Percentiles rank a stretch among this genome's conserved stretches.
Evolutionary conservation across 2,113 vertebrate genomes (phyloP).

Genomic region (Perognathus longimembris): DNA sequence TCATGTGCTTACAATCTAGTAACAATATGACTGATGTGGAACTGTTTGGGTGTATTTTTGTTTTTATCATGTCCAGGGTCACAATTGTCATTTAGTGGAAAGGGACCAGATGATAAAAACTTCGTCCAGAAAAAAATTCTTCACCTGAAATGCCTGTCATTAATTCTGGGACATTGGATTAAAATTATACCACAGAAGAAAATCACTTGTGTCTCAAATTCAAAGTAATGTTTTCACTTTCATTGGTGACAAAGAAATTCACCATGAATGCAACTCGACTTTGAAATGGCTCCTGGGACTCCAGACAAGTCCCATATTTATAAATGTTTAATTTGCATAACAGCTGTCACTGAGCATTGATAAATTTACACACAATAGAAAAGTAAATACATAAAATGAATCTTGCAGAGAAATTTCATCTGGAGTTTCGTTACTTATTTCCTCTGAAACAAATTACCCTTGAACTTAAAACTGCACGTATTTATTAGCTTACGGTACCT

Average conservation of each 20-base stretch:
- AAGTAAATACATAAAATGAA: constrained; percentile 48
- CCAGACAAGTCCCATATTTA: constrained; percentile 31
- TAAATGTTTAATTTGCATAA: constrained; percentile 54
- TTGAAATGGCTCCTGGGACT: constrained; percentile 57
- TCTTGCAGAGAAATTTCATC: constrained; percentile 9
- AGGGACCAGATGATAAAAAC: background rate
- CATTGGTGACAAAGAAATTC: constrained; percentile 49
- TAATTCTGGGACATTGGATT: constrained; percentile 16
- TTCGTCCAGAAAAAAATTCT: background rate
- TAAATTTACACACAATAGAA: constrained; percentile 18
- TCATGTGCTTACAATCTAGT: constrained; percentile 24
- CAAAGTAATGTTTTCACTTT: constrained; percentile 33
- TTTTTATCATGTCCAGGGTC: constrained; percentile 7
- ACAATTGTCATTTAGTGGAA: constrained; percentile 1
- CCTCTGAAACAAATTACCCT: constrained; percentile 7
- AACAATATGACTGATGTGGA: background rate
- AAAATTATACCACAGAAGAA: constrained; percentile 30
- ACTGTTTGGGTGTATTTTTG: constrained; percentile 24
- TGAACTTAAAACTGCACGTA: constrained; percentile 32
- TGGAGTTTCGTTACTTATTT: constrained; percentile 54
- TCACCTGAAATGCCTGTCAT: background rate
- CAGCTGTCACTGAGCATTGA: constrained; percentile 44
- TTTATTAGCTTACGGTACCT: background rate
- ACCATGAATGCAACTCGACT: constrained; percentile 39
- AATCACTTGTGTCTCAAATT: constrained; percentile 37